Conservation (phyloP, 2,888 invertebrate genomes). For the Drosophila robusta region DNA sequence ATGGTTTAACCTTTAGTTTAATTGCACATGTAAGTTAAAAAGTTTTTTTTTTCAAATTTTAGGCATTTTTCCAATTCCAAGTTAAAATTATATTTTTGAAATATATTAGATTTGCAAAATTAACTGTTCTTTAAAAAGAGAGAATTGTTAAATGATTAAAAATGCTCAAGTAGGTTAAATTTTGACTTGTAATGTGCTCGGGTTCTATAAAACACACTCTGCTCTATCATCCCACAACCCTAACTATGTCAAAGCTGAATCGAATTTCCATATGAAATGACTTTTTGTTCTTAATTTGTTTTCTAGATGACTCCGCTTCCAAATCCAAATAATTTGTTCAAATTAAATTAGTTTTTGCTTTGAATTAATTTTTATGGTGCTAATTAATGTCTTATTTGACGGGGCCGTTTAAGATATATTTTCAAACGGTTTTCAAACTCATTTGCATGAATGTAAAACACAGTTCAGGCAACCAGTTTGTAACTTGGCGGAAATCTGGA, state of each 20-base stretch:
- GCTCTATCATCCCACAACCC: background rate
- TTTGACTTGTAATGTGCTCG: no score
- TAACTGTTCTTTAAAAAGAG: no score
- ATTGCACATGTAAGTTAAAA: no score
- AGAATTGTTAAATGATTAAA: no score
- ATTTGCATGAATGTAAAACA: slow-evolving; percentile 21
- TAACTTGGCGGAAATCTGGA: slow-evolving; percentile 7
- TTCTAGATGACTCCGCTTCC: background rate
- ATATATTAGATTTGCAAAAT: no score
- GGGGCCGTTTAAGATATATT: background rate
- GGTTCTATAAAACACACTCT: background rate
- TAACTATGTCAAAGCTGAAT: background rate
- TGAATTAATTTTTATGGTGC: slow-evolving; percentile 2
- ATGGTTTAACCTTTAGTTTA: no score
- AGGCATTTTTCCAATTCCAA: no score
- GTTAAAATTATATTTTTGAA: no score
- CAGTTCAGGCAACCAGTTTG: slow-evolving; percentile 29
- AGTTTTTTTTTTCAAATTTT: no score
- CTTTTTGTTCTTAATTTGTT: background rate
- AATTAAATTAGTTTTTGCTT: background rate
- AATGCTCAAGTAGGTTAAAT: no score
- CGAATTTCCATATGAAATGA: background rate
- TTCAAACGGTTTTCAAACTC: background rate
- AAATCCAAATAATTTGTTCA: slow-evolving; percentile 8
- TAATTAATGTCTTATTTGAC: slow-evolving; percentile 2